phyloP scores from a whole-genome alignment of 2,113 vertebrate genomes.

The Charina bottae region DNA sequence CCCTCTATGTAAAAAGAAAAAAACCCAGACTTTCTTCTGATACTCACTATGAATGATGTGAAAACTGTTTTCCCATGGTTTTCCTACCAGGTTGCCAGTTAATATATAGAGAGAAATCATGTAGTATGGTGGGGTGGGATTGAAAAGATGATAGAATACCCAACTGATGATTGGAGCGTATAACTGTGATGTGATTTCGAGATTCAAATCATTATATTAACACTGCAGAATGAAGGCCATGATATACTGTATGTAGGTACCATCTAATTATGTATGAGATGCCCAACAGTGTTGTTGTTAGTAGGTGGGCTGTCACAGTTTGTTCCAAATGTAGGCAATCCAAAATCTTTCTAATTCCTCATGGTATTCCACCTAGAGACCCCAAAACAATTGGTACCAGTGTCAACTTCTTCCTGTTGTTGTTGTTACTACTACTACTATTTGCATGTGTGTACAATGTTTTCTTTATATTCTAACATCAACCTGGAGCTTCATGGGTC shows the following conservation, averaged over 20 bases:
- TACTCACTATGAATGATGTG: not conserved
- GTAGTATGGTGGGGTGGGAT: not conserved
- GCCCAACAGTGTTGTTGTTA: not conserved
- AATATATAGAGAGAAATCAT: not conserved
- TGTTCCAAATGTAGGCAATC: not conserved
- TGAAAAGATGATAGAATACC: not conserved
- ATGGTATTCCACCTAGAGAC: not conserved
- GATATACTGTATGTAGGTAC: not conserved
- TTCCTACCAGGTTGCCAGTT: not conserved
- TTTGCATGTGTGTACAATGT: not conserved
- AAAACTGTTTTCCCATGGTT: not conserved
- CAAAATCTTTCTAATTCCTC: not conserved
- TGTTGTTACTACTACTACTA: not conserved
- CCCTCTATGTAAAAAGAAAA: not conserved
- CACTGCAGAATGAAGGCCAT: not conserved
- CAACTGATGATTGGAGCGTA: not conserved
- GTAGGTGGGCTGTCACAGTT: not conserved
- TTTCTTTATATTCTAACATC: not conserved
- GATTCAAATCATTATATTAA: not conserved
- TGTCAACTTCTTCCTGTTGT: not conserved
- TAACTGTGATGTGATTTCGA: not conserved
- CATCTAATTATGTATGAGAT: not conserved
- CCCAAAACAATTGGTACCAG: not conserved
- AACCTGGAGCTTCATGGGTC: not conserved
- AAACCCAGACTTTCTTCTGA: not conserved